Evolutionary conservation across 2,113 vertebrate species (phyloP).

Genomic region (Lagenorhynchus albirostris): DNA sequence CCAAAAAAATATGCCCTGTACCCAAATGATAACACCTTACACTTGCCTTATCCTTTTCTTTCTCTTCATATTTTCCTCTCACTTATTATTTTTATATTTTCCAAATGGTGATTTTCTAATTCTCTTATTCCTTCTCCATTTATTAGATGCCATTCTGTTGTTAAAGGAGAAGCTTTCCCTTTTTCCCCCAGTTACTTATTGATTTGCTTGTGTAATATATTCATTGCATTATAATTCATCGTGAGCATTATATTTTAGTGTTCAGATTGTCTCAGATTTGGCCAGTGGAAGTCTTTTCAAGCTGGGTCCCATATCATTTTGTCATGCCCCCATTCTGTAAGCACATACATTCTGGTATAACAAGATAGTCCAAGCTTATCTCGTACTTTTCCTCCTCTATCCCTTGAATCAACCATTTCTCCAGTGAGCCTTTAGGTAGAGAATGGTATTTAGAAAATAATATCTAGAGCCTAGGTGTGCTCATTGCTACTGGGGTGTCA

Average conservation of each 20-base stretch:
- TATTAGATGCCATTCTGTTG: neutral
- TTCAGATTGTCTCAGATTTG: neutral
- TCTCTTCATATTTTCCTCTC: neutral
- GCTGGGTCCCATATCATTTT: neutral
- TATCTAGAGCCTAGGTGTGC: neutral
- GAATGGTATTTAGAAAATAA: conserved; percentile 8
- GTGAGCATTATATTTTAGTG: neutral
- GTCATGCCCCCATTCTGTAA: neutral
- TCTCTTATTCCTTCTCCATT: neutral
- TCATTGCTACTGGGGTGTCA: neutral
- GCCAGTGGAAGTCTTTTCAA: neutral
- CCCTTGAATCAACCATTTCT: neutral
- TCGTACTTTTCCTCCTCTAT: neutral
- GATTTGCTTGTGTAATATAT: neutral
- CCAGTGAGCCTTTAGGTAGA: neutral
- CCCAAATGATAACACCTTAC: neutral
- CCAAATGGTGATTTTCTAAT: neutral
- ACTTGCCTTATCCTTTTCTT: neutral
- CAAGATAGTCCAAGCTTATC: neutral
- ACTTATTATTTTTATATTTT: neutral
- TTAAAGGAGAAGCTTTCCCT: neutral
- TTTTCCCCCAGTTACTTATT: neutral
- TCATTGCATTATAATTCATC: neutral
- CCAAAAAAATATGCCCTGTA: neutral
- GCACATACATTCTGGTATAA: neutral